phyloP scores from a whole-genome alignment of 2,797 vertebrate species.

The Salmo trutta region DNA sequence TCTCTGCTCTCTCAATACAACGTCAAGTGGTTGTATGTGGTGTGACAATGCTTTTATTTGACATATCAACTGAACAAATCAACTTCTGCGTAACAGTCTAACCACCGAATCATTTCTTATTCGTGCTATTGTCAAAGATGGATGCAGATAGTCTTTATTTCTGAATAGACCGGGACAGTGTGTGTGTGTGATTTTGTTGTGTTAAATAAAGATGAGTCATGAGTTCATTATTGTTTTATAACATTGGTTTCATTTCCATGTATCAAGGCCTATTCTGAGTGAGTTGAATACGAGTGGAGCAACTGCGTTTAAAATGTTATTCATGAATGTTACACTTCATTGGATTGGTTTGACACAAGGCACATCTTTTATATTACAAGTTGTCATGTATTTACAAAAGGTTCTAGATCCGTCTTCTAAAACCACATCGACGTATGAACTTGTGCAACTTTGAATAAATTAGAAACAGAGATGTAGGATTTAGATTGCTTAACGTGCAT shows the following conservation, averaged over 20 bases:
- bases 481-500: conserved; percentile 16
- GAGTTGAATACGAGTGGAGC: conserved; percentile 38
- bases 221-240: conserved; percentile 47
- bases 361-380: conserved; percentile 58
- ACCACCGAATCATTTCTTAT: too few relatives aligned
- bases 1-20: background rate
- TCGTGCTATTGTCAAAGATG: background rate
- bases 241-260: conserved; percentile 25
- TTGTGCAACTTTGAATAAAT: conserved; percentile 55
- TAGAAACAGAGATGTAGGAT: conserved; percentile 42
- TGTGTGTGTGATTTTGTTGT: conserved; percentile 7
- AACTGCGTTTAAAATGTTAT: conserved; percentile 36
- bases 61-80: background rate
- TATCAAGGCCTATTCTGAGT: conserved; percentile 35
- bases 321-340: conserved; percentile 54
- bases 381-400: conserved; percentile 71
- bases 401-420: conserved; percentile 30
- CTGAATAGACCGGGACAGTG: background rate
- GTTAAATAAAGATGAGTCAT: conserved; percentile 31
- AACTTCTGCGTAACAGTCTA: background rate
- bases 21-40: background rate
- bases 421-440: conserved; percentile 40
- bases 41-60: background rate
- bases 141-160: background rate
- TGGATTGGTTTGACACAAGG: conserved; percentile 34